Percentiles rank a stretch among this genome's conserved stretches.
These are phyloP conservation scores for Cariama cristata DNA, from an alignment of 2,113 vertebrate species.

Conservation along the genomic window DNA sequence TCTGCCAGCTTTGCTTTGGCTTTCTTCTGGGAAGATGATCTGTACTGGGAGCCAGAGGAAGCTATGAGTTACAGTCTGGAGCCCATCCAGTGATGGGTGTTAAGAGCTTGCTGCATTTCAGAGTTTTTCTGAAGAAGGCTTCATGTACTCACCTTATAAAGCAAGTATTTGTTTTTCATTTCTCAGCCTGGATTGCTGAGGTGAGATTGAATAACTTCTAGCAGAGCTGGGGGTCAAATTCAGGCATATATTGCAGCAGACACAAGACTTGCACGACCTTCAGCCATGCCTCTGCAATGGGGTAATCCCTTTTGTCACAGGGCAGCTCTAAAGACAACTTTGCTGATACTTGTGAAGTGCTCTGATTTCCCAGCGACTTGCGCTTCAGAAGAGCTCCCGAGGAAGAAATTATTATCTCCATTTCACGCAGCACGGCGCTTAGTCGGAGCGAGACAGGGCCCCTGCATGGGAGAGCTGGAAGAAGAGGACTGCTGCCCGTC, in stretches of 20 bases:
- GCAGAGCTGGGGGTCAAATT: neutral
- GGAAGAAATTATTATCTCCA: neutral
- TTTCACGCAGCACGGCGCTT: neutral
- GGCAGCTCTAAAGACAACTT: neutral
- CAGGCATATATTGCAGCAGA: neutral
- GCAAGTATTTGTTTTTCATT: neutral
- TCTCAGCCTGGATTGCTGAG: neutral
- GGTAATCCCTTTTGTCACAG: neutral
- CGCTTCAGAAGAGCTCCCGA: neutral
- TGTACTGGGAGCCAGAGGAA: neutral
- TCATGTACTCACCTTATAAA: neutral
- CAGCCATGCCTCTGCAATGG: neutral
- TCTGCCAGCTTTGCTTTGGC: neutral
- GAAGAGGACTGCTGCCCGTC: neutral
- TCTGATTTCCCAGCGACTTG: rapidly evolving
- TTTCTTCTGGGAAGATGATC: neutral
- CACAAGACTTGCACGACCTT: neutral
- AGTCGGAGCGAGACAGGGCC: neutral
- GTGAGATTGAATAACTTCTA: neutral
- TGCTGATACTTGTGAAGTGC: neutral
- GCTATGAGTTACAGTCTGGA: neutral
- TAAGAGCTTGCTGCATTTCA: neutral
- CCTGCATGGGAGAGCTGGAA: neutral
- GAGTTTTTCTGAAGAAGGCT: neutral
- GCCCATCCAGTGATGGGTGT: neutral